Base-by-base conservation (phyloP, 1,140 invertebrate species). In the Drosophila sechellia region DNA sequence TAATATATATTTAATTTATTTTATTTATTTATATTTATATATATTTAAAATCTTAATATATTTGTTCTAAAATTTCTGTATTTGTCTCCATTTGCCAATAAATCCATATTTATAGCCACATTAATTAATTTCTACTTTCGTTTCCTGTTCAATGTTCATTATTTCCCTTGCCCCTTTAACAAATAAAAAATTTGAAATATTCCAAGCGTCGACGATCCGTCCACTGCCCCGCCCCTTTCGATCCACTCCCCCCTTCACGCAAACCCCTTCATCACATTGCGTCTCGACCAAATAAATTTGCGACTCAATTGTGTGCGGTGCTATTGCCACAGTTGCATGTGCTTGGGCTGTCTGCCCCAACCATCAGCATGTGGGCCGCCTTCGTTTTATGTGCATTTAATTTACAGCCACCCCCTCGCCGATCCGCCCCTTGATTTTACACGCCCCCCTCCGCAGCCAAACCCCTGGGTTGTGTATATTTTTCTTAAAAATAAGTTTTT, bases 401-500 rank as follows among this genome's bases (percentile, higher is more conserved):
- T 83, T 81, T 79, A 72, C 69, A 72, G 48, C 40, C 70, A 49
- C 43, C 43, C 58, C 52, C 57, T 34, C 56, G 15, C 1, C 48
- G 0, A 4, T 34, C 22, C 45, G 45, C 48, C 53, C 8, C 58
- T 59, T 8, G 59, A 64, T 49, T 43, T 45, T 13, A 10, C 34
- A 40, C 13, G 31, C 68, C 53, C 35, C 43, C 35, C 17, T 11
- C 22, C 35, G 1, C 31, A 31, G 31, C 49, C 54, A 45, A 4
- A 22, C 20, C 35, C 53, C 48, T 8, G 42, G 34, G 25, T 34
- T 55, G 59, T 65, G 46, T 77, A 49, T 79, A 73, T 61, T 73
- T 78, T 89, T 73, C 84, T 89, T 84, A 89, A 89, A 89, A 89
- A 87, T 89, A 89, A 84, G 84, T 89, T 87, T 87, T 83, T 87